Evolutionary conservation across 1,140 invertebrate genomes (phyloP).

Genomic region (Rhagoletis pomonella): DNA sequence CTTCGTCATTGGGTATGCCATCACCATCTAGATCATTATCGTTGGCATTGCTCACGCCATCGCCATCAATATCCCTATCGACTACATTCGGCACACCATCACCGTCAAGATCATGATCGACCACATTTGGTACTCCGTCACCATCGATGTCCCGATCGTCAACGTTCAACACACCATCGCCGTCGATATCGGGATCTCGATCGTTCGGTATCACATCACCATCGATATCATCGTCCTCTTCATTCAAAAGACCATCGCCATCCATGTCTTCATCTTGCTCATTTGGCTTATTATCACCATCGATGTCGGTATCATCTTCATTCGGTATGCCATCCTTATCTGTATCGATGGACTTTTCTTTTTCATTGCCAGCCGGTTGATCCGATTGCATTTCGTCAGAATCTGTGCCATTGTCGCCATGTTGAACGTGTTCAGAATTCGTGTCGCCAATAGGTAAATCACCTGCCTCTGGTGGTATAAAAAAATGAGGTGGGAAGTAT

Average conservation of each 20-base stretch:
- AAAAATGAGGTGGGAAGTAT: not conserved
- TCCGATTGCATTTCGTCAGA: constrained; percentile 74
- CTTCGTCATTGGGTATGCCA: constrained; percentile 73
- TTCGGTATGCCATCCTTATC: constrained; percentile 66
- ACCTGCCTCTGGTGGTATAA: constrained; percentile 48
- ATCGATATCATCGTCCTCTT: constrained; percentile 57
- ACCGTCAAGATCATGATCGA: constrained; percentile 71
- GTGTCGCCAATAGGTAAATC: constrained; percentile 74
- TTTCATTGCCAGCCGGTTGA: constrained; percentile 71
- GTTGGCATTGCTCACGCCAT: constrained; percentile 70
- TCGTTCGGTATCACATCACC: constrained; percentile 56
- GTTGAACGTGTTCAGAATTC: constrained; percentile 71
- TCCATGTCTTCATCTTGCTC: constrained; percentile 60
- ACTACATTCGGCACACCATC: constrained; percentile 72
- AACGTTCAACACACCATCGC: constrained; percentile 64
- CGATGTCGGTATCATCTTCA: constrained; percentile 64
- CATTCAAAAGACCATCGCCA: constrained; percentile 56
- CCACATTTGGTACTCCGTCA: constrained; percentile 66
- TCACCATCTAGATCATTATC: constrained; percentile 71
- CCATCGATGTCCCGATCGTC: constrained; percentile 62
- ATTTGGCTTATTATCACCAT: constrained; percentile 61
- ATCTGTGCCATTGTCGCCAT: constrained; percentile 65
- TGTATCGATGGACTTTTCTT: constrained; percentile 69
- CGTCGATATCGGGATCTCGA: constrained; percentile 61
- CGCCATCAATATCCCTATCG: constrained; percentile 73